These are phyloP conservation scores for Deroplatys truncata DNA, from an alignment of 2,888 invertebrate species.

Conservation along the genomic window DNA sequence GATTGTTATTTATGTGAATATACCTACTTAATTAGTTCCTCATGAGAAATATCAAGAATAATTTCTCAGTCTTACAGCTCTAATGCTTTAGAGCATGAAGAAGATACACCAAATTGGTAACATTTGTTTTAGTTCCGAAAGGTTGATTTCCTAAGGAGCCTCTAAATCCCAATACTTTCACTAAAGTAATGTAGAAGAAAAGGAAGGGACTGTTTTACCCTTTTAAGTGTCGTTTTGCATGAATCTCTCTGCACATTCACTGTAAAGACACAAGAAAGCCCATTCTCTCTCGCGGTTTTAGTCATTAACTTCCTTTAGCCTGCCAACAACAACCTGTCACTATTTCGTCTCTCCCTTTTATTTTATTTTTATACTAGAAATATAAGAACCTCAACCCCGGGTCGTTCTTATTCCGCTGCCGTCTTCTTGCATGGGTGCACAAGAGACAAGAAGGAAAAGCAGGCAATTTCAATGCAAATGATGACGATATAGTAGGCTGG, in stretches of 20 bases:
- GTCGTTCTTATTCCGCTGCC: not conserved
- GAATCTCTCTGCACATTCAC: not conserved
- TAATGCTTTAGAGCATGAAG: no score
- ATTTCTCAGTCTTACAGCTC: no score
- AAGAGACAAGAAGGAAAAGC: not conserved
- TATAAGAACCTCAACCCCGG: not conserved
- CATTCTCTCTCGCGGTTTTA: slow-evolving; percentile 8
- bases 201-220: not conserved
- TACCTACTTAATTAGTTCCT: no score
- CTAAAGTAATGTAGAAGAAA: not conserved
- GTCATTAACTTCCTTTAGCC: slow-evolving; percentile 15
- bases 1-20: no score
- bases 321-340: slow-evolving; percentile 23
- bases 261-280: not conserved
- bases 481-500: not conserved
- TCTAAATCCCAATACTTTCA: no score
- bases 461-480: slow-evolving; percentile 10
- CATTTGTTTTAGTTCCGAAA: no score
- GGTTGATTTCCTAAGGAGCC: no score
- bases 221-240: not conserved
- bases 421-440: not conserved
- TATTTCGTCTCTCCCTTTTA: not conserved
- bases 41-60: no score
- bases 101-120: no score
- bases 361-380: not conserved